phyloP scores from a whole-genome alignment of 2,888 invertebrate species.

The Cacoxenus indagator region DNA sequence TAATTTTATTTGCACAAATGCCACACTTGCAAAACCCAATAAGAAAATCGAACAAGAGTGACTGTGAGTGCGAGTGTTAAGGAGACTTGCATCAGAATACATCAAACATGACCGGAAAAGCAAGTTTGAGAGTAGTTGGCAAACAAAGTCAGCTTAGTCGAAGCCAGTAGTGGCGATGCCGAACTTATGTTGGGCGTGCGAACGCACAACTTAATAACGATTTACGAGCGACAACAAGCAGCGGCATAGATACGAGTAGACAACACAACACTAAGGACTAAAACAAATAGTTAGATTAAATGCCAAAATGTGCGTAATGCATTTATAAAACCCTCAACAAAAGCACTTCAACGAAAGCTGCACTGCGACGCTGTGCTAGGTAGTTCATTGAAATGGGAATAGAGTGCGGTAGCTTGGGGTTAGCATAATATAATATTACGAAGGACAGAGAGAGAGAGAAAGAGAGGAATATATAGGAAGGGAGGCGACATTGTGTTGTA shows the following conservation, averaged over 20 bases:
- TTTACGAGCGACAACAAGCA: background rate
- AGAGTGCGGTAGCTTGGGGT: no score
- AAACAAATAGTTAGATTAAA: constrained; percentile 35
- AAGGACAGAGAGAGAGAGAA: background rate
- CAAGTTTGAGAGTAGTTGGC: no score
- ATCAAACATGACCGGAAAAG: no score
- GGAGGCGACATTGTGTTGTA: background rate
- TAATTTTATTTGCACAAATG: no score
- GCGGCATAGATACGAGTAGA: background rate
- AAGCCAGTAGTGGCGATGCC: no score
- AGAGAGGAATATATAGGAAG: background rate
- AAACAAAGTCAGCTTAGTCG: no score
- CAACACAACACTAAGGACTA: background rate
- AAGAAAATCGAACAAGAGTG: no score
- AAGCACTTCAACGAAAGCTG: constrained; percentile 17
- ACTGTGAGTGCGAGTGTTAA: no score
- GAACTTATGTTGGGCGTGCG: no score
- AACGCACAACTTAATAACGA: constrained; percentile 13
- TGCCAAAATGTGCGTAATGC: constrained; percentile 46
- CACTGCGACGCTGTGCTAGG: background rate
- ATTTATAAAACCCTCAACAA: constrained; percentile 43
- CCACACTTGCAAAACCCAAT: no score
- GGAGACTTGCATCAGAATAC: no score
- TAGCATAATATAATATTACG: no score
- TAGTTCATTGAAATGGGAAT: background rate